Percentiles rank a stretch among this genome's conserved stretches.
These are phyloP conservation scores for Mirounga angustirostris DNA, from an alignment of 2,113 vertebrate species.

Conservation along the genomic window DNA sequence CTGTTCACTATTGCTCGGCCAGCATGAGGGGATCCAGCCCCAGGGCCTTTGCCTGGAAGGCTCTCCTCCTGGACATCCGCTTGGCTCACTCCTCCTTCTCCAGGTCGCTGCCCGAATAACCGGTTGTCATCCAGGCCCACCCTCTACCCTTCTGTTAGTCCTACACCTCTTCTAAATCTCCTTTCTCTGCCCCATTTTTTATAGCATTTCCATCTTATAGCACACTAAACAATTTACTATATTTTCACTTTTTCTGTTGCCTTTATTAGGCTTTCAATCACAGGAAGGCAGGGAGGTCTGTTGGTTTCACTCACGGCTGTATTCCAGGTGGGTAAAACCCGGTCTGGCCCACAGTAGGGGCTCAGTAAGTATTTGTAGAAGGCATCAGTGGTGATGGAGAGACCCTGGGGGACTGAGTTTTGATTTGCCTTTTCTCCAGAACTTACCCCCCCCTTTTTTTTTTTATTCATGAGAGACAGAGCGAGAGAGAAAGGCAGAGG, in stretches of 20 bases:
- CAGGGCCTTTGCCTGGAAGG: not conserved
- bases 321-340: rapidly evolving
- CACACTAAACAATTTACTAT: not conserved
- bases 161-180: not conserved
- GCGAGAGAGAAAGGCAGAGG: too few relatives aligned
- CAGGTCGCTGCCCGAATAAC: rapidly evolving
- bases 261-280: not conserved
- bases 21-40: rapidly evolving
- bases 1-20: not conserved
- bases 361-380: not conserved
- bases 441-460: not conserved
- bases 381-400: not conserved
- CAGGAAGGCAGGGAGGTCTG: rapidly evolving
- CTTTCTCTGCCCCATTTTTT: not conserved
- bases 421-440: not conserved
- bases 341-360: rapidly evolving
- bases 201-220: not conserved
- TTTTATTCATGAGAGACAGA: too few relatives aligned
- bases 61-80: too few relatives aligned
- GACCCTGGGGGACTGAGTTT: not conserved
- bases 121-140: rapidly evolving
- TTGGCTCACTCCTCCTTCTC: not conserved
- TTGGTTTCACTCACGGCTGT: not conserved
- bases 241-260: not conserved
- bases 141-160: rapidly evolving